Evolutionary conservation across 1,140 invertebrate genomes (phyloP).

Genomic region (Aphidius ervi): DNA sequence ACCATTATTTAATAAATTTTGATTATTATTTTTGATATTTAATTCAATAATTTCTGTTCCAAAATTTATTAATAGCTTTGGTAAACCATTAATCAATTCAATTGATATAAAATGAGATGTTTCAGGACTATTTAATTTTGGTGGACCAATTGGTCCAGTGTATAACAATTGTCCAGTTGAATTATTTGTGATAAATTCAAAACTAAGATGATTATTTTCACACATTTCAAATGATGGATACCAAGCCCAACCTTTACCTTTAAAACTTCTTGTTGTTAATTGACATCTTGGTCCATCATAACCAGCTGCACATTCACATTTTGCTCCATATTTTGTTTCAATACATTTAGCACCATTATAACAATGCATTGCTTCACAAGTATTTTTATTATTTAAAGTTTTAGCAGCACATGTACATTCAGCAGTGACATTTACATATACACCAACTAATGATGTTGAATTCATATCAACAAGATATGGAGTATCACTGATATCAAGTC

Average conservation of each 20-base stretch:
- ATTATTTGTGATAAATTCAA: constrained; percentile 91
- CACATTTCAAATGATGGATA: constrained; percentile 94
- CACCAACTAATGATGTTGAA: constrained; percentile 89
- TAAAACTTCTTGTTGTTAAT: constrained; percentile 89
- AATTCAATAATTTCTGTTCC: constrained; percentile 90
- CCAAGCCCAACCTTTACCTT: constrained; percentile 92
- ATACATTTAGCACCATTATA: constrained; percentile 93
- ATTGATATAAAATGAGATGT: constrained; percentile 92
- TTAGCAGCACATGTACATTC: constrained; percentile 88
- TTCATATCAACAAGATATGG: constrained; percentile 97
- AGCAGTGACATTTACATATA: constrained; percentile 81
- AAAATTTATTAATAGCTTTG: constrained; percentile 87
- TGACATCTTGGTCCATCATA: constrained; percentile 95
- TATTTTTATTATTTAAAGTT: constrained; percentile 86
- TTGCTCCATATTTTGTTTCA: constrained; percentile 79
- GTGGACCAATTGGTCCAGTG: constrained; percentile 92
- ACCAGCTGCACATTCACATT: constrained; percentile 84
- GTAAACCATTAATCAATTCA: constrained; percentile 86
- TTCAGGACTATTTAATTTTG: constrained; percentile 81
- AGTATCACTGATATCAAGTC: constrained; percentile 79
- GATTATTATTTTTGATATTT: constrained; percentile 67
- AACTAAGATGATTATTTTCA: constrained; percentile 87
- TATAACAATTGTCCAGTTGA: constrained; percentile 90
- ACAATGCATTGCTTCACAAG: constrained; percentile 85
- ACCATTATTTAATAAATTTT: constrained; percentile 83